phyloP scores from a whole-genome alignment of 1,140 invertebrate genomes.

The Caenorhabditis tropicalis region DNA sequence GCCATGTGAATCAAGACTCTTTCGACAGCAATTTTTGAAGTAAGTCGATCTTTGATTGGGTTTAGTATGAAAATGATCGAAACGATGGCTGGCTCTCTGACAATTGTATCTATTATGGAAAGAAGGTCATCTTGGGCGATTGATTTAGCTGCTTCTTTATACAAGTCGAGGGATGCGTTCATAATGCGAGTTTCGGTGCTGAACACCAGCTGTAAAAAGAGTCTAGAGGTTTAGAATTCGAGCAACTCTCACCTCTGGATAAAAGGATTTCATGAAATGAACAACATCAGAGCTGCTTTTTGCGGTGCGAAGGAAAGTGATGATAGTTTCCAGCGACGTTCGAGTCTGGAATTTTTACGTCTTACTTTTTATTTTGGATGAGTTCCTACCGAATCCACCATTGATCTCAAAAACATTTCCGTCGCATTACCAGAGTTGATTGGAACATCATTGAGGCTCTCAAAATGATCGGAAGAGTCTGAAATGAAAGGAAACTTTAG shows the following conservation, averaged over 20 bases:
- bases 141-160: background rate
- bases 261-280: background rate
- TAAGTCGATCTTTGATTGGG: background rate
- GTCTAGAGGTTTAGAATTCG: background rate
- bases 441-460: background rate
- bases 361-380: background rate
- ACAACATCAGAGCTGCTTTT: background rate
- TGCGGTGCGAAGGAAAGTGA: background rate
- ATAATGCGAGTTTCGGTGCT: background rate
- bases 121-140: background rate
- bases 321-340: background rate
- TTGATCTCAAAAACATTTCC: background rate
- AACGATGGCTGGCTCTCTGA: background rate
- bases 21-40: background rate
- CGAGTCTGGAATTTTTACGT: background rate
- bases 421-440: background rate
- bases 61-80: background rate
- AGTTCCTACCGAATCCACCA: background rate
- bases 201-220: background rate
- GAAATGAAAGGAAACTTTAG: background rate
- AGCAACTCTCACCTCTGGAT: background rate
- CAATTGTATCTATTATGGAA: background rate
- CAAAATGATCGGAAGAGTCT: constrained; percentile 3
- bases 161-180: background rate
- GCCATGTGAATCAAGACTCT: constrained; percentile 5